Evolutionary conservation across 2,888 invertebrate species (phyloP).

Genomic region (Hypomecis punctinalis): DNA sequence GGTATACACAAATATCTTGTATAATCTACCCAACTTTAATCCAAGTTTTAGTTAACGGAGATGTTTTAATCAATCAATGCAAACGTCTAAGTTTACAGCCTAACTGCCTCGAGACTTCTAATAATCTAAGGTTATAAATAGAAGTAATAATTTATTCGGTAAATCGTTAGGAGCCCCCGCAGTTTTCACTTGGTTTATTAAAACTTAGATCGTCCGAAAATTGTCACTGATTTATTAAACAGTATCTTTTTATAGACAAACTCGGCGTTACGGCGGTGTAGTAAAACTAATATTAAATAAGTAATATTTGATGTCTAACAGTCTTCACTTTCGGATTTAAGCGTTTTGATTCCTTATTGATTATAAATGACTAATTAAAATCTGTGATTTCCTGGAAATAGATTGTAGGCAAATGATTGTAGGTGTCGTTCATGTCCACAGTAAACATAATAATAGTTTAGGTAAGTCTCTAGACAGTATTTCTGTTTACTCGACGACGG

Average conservation of each 20-base stretch:
- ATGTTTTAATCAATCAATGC: neutral
- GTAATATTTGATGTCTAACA: too few relatives aligned
- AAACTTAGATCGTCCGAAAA: slow-evolving; percentile 12
- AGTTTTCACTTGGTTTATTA: slow-evolving; percentile 8
- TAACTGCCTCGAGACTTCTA: neutral
- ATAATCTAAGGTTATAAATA: slow-evolving; percentile 13
- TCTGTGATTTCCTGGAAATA: too few relatives aligned
- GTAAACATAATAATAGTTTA: too few relatives aligned
- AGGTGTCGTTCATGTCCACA: too few relatives aligned
- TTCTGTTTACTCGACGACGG: too few relatives aligned
- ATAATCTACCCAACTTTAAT: too few relatives aligned
- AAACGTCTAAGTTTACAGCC: neutral
- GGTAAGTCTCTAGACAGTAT: too few relatives aligned
- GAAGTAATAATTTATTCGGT: slow-evolving; percentile 16
- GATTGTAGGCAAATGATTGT: too few relatives aligned
- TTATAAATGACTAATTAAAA: too few relatives aligned
- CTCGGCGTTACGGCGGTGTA: neutral
- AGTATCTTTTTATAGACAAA: slow-evolving; percentile 1
- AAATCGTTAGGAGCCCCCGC: slow-evolving; percentile 2
- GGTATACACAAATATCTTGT: too few relatives aligned
- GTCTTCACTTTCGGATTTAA: too few relatives aligned
- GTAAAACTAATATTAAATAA: neutral
- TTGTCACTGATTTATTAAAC: slow-evolving; percentile 1
- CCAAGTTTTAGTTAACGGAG: neutral
- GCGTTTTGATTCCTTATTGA: too few relatives aligned